Percentiles rank a stretch among this genome's conserved stretches.
Evolutionary conservation across 2,797 vertebrate genomes (phyloP).

Genomic region (Schizothorax lantsangensis): DNA sequence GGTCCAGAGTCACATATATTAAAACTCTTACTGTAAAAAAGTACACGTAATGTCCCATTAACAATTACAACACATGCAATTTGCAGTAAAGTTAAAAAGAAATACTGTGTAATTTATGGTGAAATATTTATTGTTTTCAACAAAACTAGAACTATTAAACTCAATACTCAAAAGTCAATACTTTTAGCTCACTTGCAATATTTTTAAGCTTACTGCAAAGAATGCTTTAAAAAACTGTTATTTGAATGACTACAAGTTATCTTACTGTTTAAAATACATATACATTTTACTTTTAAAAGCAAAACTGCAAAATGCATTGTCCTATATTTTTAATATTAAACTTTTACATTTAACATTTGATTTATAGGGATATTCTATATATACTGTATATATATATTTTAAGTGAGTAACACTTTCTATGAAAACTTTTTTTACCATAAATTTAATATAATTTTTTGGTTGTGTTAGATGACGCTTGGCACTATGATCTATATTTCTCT

Average conservation of each 20-base stretch:
- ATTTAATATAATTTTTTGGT: neutral
- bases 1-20: neutral
- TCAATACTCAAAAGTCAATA: neutral
- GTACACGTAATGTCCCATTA: too few species aligned
- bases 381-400: too few species aligned
- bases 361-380: neutral
- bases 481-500: neutral
- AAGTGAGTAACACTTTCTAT: neutral
- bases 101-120: neutral
- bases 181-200: neutral
- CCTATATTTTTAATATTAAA: neutral
- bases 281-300: neutral
- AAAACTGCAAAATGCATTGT: neutral
- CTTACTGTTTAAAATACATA: neutral
- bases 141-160: neutral
- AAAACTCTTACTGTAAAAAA: too few species aligned
- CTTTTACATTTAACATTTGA: neutral
- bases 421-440: too few species aligned
- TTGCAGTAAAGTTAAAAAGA: neutral
- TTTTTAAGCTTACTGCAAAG: neutral
- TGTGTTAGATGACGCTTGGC: neutral
- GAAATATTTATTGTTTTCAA: neutral
- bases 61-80: too few species aligned
- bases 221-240: neutral
- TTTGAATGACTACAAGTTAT: neutral